phyloP scores from a whole-genome alignment of 2,113 vertebrate species.

The Melanerpes aurifrons region DNA sequence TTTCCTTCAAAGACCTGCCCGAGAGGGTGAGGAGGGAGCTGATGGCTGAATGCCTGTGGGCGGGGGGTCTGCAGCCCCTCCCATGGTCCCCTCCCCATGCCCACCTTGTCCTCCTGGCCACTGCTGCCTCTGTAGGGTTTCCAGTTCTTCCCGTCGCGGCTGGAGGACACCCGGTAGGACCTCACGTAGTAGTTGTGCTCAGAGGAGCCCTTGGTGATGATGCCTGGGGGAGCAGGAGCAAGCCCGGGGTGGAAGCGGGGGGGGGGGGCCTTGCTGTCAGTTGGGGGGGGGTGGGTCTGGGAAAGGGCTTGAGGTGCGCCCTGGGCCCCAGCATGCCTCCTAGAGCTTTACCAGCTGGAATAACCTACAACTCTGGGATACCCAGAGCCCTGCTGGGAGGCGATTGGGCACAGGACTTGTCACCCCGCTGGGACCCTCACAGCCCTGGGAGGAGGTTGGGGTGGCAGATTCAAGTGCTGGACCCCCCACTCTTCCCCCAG shows the following conservation, averaged over 20 bases:
- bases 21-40: not conserved
- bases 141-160: constrained; percentile 84
- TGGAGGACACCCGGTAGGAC: constrained; percentile 79
- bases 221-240: constrained; percentile 60
- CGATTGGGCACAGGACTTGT: not conserved
- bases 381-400: not conserved
- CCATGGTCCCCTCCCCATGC: not conserved
- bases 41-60: fast-evolving
- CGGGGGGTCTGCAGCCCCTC: not conserved
- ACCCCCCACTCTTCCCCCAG: not conserved
- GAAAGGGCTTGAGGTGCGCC: not conserved
- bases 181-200: constrained; percentile 72
- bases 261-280: not conserved
- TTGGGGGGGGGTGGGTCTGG: fast-evolving
- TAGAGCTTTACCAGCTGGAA: not conserved
- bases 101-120: constrained; percentile 82
- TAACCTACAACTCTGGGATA: not conserved
- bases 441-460: not conserved
- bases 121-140: constrained; percentile 77
- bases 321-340: not conserved
- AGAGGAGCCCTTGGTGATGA: constrained; percentile 78
- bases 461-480: not conserved
- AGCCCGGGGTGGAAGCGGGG: too few relatives aligned
- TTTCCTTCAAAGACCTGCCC: constrained; percentile 83
- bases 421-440: not conserved